Percentiles rank a stretch among this genome's conserved stretches.
Conservation (phyloP, 2,113 vertebrate species). For the Columbina picui region DNA sequence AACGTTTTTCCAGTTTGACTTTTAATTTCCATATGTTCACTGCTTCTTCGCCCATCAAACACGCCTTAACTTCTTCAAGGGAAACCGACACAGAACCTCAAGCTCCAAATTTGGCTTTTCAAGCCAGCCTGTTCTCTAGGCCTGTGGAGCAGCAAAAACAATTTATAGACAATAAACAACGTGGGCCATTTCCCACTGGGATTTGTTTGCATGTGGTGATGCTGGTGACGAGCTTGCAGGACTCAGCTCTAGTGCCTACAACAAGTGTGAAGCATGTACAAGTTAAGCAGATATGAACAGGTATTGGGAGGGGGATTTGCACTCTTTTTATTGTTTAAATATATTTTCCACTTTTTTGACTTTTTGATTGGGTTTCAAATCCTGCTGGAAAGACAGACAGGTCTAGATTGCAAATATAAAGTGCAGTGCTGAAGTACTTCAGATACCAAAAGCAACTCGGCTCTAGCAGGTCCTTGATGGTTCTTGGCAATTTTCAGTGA, state of each 20-base stretch:
- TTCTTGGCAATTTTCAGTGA: not conserved
- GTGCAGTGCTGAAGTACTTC: not conserved
- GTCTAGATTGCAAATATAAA: not conserved
- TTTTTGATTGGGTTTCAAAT: not conserved
- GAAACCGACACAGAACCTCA: not conserved
- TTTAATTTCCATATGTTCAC: constrained; percentile 56
- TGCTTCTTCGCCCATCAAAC: not conserved
- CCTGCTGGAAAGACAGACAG: not conserved
- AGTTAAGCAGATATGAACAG: not conserved
- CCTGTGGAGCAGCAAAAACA: not conserved
- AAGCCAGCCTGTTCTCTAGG: not conserved
- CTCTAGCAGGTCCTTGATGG: not conserved
- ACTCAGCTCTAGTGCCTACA: not conserved
- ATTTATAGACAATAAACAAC: not conserved
- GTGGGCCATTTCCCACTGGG: not conserved
- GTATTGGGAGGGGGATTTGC: rapidly evolving
- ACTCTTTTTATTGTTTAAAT: not conserved
- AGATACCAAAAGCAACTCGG: not conserved
- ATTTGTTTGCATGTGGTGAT: not conserved
- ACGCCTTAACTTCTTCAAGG: not conserved
- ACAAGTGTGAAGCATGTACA: not conserved
- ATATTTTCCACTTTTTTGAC: not conserved
- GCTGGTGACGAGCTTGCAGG: not conserved
- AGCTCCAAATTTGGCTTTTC: not conserved
- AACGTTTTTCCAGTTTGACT: constrained; percentile 40